Conservation (phyloP, 1,140 invertebrate species). For the Pseudomyrmex concolor region DNA sequence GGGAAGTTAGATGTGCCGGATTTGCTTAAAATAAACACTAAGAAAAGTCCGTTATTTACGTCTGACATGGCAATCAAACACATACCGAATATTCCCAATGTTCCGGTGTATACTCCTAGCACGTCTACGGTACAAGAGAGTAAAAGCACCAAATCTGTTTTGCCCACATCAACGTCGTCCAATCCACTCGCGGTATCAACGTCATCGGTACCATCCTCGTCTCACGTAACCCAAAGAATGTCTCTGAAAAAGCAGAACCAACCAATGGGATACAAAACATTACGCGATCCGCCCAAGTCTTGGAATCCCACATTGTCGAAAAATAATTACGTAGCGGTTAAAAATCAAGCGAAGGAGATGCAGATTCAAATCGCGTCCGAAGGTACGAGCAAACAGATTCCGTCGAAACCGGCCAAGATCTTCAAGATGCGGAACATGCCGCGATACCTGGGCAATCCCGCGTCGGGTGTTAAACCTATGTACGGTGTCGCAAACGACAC, state of each 20-base stretch:
- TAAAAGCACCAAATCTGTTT: slow-evolving; percentile 13
- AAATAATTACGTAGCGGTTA: slow-evolving; percentile 83
- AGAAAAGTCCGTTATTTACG: slow-evolving; percentile 54
- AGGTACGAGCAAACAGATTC: slow-evolving; percentile 76
- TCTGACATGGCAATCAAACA: slow-evolving; percentile 69
- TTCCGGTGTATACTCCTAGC: slow-evolving; percentile 81
- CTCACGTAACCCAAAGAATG: slow-evolving; percentile 67
- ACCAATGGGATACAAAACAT: slow-evolving; percentile 85
- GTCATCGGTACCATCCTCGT: slow-evolving; percentile 49
- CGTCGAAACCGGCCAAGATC: slow-evolving; percentile 86
- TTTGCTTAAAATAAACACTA: slow-evolving; percentile 82
- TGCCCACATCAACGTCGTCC: slow-evolving; percentile 25
- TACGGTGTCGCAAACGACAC: slow-evolving; percentile 83
- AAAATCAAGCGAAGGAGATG: slow-evolving; percentile 82
- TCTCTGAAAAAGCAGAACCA: slow-evolving; percentile 78
- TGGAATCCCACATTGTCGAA: slow-evolving; percentile 87
- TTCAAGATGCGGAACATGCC: slow-evolving; percentile 87
- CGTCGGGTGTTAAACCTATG: slow-evolving; percentile 87
- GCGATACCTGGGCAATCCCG: slow-evolving; percentile 87
- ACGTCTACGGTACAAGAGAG: slow-evolving; percentile 48
- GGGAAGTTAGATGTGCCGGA: slow-evolving; percentile 81
- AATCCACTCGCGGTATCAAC: slow-evolving; percentile 24
- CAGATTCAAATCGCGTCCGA: slow-evolving; percentile 71
- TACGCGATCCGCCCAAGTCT: slow-evolving; percentile 86
- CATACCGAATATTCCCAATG: slow-evolving; percentile 80